Evolutionary conservation across 2,113 vertebrate species (phyloP), one percentile per base, ranked within the genome.

Genomic region (Eulemur macaco): DNA sequence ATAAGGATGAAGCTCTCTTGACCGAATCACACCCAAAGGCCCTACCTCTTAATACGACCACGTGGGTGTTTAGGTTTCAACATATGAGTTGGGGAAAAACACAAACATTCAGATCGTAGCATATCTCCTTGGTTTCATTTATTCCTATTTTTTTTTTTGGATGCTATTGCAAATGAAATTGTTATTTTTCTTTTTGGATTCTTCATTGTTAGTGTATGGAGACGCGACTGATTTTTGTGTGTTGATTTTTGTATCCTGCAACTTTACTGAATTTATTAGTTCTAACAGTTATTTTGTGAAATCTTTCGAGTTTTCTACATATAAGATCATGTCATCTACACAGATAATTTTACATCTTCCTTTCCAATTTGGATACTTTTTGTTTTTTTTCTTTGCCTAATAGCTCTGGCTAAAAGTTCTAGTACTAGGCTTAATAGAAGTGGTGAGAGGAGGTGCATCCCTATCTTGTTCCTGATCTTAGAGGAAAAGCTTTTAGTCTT

Each of bases 141-240:
- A 85, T 93, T 78, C 56, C 29, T 78, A 52, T 91, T 80, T 91
- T 73, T 89, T 84, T 15, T 90, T 80, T 80, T 64, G 80, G 68
- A 90, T 39, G 64, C 37, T 71, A 39, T 64, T 73, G 12, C 37
- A 89, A 96, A 52, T 69, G 29, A 60, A 73, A 56, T 54, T 39
- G 8, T 58, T 91, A 20, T 42, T 54, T 94, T 86, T 50, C 25
- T 39, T 89, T 73, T 74, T 54, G 11, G 81, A n/a, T 89, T 50
- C 17, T 80, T 89, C 39, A 47, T 86, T 76, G 8, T 76, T 95
- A 60, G 29, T 29, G 13, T 82, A 86, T 63, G 63, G 25, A 86
- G 82, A 63, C 82, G 58, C 31, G 63, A 63, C 58, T 39, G n/a
- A 71, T 76, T 45, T 92, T 63, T 91, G 42, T 68, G 37, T 81